Evolutionary conservation across 1,140 invertebrate species (phyloP).

Genomic region (Pararge aegeria): DNA sequence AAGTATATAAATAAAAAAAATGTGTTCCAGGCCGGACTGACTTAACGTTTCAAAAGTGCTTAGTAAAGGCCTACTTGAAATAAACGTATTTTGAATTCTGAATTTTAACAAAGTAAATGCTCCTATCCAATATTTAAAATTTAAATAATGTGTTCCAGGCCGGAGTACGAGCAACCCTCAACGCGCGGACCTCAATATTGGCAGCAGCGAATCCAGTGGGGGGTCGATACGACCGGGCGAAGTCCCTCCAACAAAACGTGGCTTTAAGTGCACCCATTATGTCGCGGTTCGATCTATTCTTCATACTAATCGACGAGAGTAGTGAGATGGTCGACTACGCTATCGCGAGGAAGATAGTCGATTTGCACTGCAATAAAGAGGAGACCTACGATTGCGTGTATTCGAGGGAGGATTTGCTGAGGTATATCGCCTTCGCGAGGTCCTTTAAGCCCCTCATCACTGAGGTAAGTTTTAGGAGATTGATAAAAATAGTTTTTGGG

Average conservation of each 20-base stretch:
- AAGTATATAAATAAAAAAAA: too few species aligned
- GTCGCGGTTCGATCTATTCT: slow-evolving; percentile 99
- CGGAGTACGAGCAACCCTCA: slow-evolving; percentile 97
- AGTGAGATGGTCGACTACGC: slow-evolving; percentile 91
- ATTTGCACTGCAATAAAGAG: slow-evolving; percentile 92
- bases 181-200: slow-evolving; percentile 98
- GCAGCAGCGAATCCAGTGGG: slow-evolving; percentile 99
- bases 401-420: slow-evolving; percentile 91
- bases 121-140: too few species aligned
- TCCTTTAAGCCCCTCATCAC: slow-evolving; percentile 97
- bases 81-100: too few species aligned
- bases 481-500: too few species aligned
- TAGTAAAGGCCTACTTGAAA: too few species aligned
- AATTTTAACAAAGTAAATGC: too few species aligned
- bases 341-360: slow-evolving; percentile 97
- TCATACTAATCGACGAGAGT: slow-evolving; percentile 90
- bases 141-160: too few species aligned
- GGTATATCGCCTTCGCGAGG: slow-evolving; percentile 97
- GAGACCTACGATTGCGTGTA: slow-evolving; percentile 90
- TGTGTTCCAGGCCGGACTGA: too few species aligned
- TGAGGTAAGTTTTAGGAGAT: slow-evolving; percentile 70
- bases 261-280: slow-evolving; percentile 97
- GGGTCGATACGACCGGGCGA: slow-evolving; percentile 97
- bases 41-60: too few species aligned
- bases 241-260: slow-evolving; percentile 97